Evolutionary conservation across 2,797 vertebrate genomes (phyloP).

Genomic region (Artibeus lituratus): DNA sequence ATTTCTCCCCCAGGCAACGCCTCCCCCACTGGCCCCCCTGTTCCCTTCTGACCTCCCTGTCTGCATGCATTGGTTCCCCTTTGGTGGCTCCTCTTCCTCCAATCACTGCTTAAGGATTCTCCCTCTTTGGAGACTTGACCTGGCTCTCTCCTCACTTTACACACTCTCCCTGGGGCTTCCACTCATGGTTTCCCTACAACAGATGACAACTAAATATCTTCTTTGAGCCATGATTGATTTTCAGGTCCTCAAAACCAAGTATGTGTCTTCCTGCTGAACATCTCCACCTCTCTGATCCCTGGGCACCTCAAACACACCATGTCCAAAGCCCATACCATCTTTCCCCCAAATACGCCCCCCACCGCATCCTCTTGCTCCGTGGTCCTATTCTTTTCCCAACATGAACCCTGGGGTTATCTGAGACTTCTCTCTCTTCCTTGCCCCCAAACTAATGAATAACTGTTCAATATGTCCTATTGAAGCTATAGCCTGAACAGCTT

Average conservation of each 20-base stretch:
- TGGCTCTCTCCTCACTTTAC: neutral
- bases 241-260: neutral
- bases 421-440: neutral
- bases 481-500: neutral
- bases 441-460: neutral
- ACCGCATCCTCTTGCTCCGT: neutral
- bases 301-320: neutral
- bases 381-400: neutral
- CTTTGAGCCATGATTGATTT: neutral
- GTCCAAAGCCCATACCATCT: too few species aligned
- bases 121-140: neutral
- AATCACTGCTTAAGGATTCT: neutral
- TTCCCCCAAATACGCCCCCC: too few species aligned
- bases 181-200: neutral
- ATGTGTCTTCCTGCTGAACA: neutral
- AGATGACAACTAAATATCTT: neutral
- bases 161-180: neutral
- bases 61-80: neutral
- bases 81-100: neutral
- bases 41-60: neutral
- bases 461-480: neutral
- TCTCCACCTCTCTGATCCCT: fast-evolving
- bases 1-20: neutral
- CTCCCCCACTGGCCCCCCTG: neutral
- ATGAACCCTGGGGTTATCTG: neutral